These are phyloP conservation scores for Hippocampus mohnikei DNA, from an alignment of 2,113 vertebrate genomes.

Conservation along the genomic window DNA sequence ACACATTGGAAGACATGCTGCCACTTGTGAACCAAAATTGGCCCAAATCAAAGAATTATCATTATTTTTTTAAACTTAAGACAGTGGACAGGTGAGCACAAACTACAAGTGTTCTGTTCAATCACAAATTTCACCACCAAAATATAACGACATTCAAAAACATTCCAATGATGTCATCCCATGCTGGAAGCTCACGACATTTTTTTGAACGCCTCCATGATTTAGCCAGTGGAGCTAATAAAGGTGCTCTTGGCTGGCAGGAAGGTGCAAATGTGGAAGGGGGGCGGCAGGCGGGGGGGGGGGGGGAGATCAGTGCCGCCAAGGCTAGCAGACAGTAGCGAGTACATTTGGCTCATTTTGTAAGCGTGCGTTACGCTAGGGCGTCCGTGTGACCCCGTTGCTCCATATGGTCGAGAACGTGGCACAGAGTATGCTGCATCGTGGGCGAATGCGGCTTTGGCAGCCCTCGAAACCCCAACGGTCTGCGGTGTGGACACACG, in stretches of 20 bases:
- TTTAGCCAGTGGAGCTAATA: conserved; percentile 52
- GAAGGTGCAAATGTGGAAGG: conserved; percentile 57
- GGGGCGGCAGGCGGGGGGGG: not conserved
- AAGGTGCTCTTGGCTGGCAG: conserved; percentile 54
- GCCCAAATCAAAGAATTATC: no score
- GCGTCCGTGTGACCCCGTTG: conserved; percentile 50
- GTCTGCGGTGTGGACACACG: conserved; percentile 53
- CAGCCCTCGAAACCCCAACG: conserved; percentile 49
- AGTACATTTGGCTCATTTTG: conserved; percentile 52
- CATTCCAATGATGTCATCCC: not conserved
- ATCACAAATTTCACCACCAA: not conserved
- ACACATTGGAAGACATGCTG: no score
- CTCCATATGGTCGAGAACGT: conserved; percentile 66
- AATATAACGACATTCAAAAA: conserved; percentile 7
- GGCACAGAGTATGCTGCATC: conserved; percentile 59
- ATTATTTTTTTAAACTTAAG: no score
- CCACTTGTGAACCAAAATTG: no score
- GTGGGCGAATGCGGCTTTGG: conserved; percentile 60
- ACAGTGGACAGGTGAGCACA: no score
- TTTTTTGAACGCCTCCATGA: not conserved
- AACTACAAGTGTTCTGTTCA: no score
- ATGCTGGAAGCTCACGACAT: no score
- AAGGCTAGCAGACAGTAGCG: conserved; percentile 52
- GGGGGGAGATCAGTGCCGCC: conserved; percentile 39
- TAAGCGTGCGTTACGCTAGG: conserved; percentile 28